Conservation (phyloP, 2,113 vertebrate genomes). For the Laticauda colubrina region DNA sequence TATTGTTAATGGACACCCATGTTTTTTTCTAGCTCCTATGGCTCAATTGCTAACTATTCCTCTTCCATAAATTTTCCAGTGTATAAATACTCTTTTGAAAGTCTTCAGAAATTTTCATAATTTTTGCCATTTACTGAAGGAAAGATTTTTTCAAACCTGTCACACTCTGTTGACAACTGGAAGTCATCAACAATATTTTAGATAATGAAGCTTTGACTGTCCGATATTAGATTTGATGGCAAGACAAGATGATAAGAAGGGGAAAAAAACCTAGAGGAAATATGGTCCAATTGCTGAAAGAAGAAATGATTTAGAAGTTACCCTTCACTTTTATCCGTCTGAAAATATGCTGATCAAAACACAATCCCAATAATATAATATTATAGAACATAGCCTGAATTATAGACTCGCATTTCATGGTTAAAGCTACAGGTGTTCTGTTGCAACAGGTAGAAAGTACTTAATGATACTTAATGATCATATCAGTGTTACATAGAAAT, state of each 20-base stretch:
- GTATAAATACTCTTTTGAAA: background rate
- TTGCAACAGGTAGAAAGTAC: background rate
- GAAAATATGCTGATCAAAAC: background rate
- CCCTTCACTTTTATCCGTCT: background rate
- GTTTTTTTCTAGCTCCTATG: background rate
- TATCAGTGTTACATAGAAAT: background rate
- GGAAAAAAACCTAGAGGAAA: conserved; percentile 12
- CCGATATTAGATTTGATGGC: conserved; percentile 4
- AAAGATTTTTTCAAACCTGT: background rate
- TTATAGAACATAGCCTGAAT: background rate
- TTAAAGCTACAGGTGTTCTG: background rate
- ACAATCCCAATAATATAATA: background rate
- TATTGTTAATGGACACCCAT: background rate
- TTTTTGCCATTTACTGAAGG: conserved; percentile 9
- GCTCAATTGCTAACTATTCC: background rate
- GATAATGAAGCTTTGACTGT: conserved; percentile 15
- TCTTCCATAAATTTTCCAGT: background rate
- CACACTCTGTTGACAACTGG: background rate
- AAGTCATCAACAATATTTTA: conserved; percentile 8
- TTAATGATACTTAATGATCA: background rate
- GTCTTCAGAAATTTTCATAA: background rate
- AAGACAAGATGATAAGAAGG: background rate
- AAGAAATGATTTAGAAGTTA: background rate
- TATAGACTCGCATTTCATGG: background rate
- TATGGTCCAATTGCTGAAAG: background rate